Evolutionary conservation across 1,140 invertebrate species (phyloP), one percentile per base, ranked within the genome.

Genomic region (Orchesella cincta): DNA sequence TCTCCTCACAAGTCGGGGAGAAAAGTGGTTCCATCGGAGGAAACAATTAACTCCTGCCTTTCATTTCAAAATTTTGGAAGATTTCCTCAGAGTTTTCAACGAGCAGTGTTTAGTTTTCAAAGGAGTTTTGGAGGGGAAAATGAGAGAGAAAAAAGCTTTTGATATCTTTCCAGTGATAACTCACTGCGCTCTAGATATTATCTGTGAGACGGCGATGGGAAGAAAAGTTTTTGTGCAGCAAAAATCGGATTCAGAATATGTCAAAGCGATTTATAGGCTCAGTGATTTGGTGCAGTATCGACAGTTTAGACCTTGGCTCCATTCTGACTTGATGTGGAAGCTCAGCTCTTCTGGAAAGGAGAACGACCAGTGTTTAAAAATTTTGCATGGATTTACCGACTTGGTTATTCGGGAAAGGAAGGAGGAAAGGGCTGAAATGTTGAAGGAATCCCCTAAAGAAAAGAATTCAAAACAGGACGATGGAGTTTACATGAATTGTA

Each of bases 1-100:
- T 26, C 73, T 81, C 5, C 74, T 81, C 0, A 76, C 76, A 1
- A 54, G 35, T n/a, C 39, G 33, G 73, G 93, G 93, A 54, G 85
- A 86, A 16, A 94, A 94, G 86, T 98, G 95, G 94, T 89, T 90
- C 64, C 82, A 84, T 0, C 86, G 93, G n/a, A 87, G 95, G 74
- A 94, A 93, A 85, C 87, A 95, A 70, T 84, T 97, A 12, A 97
- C 94, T 1, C 95, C 95, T 29, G 91, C 94, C 0, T 97, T 97
- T 84, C 95, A 96, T 85, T 95, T 95, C 83, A 90, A 91, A 76
- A 94, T 97, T 64, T 86, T 97, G 52, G 91, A 97, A 80, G 90
- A 93, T 80, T 97, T 96, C 83, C 83, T 95, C 8, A 89, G 90
- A 26, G 89, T 95, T 0, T 94, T 97, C 84, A 91, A 92, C 81